A percentile compares a stretch with the other conserved stretches of the same genome.
Evolutionary conservation across 2,888 invertebrate genomes (phyloP).

Genomic region (Pyralis farinalis): DNA sequence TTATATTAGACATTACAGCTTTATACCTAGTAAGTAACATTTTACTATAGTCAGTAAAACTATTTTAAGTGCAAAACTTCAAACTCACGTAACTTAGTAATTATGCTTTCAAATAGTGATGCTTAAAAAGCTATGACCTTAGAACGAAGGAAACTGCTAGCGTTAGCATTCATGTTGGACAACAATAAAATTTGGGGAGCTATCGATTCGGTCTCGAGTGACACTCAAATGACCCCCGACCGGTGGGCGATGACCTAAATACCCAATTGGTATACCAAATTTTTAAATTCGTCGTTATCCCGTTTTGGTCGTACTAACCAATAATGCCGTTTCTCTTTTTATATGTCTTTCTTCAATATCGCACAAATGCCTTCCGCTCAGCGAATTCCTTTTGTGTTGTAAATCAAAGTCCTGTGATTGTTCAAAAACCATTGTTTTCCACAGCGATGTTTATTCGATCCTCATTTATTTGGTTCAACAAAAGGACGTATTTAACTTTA

Average conservation of each 20-base stretch:
- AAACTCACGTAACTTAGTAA: too few relatives aligned
- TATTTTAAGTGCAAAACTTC: too few relatives aligned
- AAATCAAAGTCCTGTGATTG: conserved; percentile 42
- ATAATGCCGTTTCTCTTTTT: too few relatives aligned
- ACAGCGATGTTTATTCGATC: conserved; percentile 20
- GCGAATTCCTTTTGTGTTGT: conserved; percentile 37
- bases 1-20: too few relatives aligned
- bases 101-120: too few relatives aligned
- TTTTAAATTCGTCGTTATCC: too few relatives aligned
- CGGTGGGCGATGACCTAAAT: conserved; percentile 9
- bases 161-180: neutral
- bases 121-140: neutral
- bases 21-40: too few relatives aligned
- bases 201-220: neutral
- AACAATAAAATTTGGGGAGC: neutral
- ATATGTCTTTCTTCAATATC: neutral
- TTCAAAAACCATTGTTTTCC: conserved; percentile 29
- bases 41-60: too few relatives aligned
- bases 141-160: neutral
- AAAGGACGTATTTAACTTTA: neutral
- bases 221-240: conserved; percentile 2
- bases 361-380: conserved; percentile 43
- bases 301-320: too few relatives aligned
- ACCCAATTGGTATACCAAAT: conserved; percentile 1
- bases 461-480: conserved; percentile 8